phyloP scores from a whole-genome alignment of 1,140 invertebrate genomes.

The Caerostris darwini region DNA sequence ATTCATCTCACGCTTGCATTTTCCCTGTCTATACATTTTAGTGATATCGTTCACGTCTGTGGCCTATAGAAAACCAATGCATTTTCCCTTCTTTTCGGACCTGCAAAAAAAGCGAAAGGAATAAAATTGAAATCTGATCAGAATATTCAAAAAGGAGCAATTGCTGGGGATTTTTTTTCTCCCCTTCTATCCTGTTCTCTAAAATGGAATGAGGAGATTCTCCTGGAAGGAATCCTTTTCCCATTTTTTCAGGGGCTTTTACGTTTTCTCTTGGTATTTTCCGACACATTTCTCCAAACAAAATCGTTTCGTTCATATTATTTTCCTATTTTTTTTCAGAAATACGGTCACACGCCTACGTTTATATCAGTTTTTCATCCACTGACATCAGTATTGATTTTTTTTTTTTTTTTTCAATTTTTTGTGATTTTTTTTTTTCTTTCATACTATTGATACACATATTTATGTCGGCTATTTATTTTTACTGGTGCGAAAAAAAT shows the following conservation, averaged over 20 bases:
- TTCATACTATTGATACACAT: constrained; percentile 24
- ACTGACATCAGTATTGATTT: constrained; percentile 35
- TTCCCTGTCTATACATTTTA: constrained; percentile 63
- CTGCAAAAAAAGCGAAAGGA: constrained; percentile 42
- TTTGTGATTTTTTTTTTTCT: constrained; percentile 14
- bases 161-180: constrained; percentile 35
- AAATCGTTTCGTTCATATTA: constrained; percentile 28
- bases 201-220: constrained; percentile 28
- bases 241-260: constrained; percentile 23
- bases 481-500: background rate
- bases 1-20: constrained; percentile 57
- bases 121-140: constrained; percentile 77
- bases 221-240: constrained; percentile 11
- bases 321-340: constrained; percentile 44
- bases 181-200: background rate
- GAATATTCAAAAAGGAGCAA: constrained; percentile 76
- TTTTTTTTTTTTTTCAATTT: background rate
- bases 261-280: constrained; percentile 67
- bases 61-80: constrained; percentile 58
- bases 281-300: constrained; percentile 72
- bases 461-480: constrained; percentile 58
- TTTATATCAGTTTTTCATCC: constrained; percentile 67
- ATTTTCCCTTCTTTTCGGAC: background rate
- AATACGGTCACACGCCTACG: constrained; percentile 44
- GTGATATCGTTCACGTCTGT: constrained; percentile 43